Evolutionary conservation across 2,797 vertebrate genomes (phyloP), one percentile per base, ranked within the genome.

Genomic region (Aulostomus chinensis): DNA sequence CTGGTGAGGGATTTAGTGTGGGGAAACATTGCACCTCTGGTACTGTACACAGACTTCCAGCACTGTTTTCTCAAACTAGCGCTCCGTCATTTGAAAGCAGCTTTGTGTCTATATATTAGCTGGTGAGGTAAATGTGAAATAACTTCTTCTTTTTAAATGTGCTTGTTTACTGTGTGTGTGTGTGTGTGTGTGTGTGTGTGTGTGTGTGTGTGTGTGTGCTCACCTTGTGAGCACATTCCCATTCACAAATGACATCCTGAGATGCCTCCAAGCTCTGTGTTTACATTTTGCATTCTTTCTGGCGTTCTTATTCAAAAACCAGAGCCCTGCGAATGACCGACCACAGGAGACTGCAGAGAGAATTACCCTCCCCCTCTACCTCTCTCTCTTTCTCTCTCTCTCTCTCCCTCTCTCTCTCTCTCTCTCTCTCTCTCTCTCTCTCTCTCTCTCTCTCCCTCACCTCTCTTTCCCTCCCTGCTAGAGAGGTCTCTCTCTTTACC

Each of bases 281-380:
- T 91, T 91, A 90, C 84, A 84, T 90, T 90, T 80, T 86, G 84
- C 87, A 90, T 91, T 89, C 86, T 91, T 90, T 75, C 67, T 73
- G 71, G 64, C 80, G 61, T 75, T 91, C 86, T 91, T 91, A 92
- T 91, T 90, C 78, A 89, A 90, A 92, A 90, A 91, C 77, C 89
- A 91, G 89, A 91, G 88, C 76, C 71, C 78, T 73, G 77, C 86
- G 80, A 86, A 82, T 87, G 85, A 90, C 81, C 79, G 83, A 87
- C 80, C 78, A 84, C 82, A 82, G 76, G 85, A 88, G 86, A 85
- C 84, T 84, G 67, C 64, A 72, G 67, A 70, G 81, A 86, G 78
- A 80, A 68, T 73, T 76, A 74, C 68, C 63, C 60, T 38, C 65
- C 64, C 58, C 58, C 48, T 24, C 56, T 14, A 25, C 12, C 66